phyloP scores from a whole-genome alignment of 2,797 vertebrate species.

The Lepus oiostolus region DNA sequence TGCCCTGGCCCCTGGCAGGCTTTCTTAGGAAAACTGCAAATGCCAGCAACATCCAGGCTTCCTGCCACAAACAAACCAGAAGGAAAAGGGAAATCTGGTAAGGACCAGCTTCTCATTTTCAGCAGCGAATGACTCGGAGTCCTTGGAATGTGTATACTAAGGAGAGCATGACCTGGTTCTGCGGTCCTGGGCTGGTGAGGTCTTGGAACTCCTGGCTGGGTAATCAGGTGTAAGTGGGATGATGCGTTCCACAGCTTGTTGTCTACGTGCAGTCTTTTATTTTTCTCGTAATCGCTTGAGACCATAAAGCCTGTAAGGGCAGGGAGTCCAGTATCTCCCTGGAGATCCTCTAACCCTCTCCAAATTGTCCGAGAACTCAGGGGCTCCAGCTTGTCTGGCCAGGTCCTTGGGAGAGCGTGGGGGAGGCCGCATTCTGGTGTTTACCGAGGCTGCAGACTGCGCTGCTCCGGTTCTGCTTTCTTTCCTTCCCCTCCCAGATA shows the following conservation, averaged over 20 bases:
- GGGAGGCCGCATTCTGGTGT: neutral
- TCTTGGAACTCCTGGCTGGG: neutral
- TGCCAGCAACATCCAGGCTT: neutral
- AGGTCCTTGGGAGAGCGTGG: neutral
- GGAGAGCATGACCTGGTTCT: neutral
- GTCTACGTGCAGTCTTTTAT: neutral
- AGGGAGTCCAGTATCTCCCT: neutral
- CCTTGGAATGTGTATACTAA: neutral
- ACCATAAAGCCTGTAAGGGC: neutral
- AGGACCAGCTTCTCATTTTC: neutral
- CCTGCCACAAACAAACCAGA: neutral
- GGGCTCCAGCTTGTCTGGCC: neutral
- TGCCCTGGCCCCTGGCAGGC: no score
- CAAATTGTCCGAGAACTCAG: neutral
- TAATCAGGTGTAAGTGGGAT: neutral
- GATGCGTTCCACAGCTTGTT: neutral
- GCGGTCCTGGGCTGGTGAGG: neutral
- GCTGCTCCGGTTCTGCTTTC: neutral
- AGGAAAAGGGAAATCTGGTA: neutral
- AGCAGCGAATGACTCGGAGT: neutral
- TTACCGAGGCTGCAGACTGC: neutral
- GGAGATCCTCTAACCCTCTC: neutral
- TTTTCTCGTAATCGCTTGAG: slow-evolving; percentile 23
- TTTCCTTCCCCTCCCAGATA: neutral
- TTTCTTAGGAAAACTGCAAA: neutral